phyloP scores from a whole-genome alignment of 2,797 vertebrate genomes.

The Valencia hispanica region DNA sequence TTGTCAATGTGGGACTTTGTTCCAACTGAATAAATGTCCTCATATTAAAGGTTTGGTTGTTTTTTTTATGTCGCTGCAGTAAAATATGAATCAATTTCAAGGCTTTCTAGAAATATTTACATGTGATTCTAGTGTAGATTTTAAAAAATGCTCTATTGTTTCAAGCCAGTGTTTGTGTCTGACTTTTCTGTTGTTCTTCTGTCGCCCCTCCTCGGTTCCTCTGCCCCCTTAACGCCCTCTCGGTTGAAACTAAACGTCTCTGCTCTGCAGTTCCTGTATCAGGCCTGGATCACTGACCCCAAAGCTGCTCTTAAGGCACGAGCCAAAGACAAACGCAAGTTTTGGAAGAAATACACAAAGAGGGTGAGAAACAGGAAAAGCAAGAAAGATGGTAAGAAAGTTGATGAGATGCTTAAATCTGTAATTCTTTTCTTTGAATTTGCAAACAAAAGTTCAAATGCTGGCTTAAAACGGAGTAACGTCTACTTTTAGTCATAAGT shows the following conservation, averaged over 20 bases:
- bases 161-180: neutral
- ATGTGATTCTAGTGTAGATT: neutral
- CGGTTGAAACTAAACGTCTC: neutral
- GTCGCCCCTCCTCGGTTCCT: neutral
- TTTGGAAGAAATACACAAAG: conserved; percentile 85
- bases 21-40: neutral
- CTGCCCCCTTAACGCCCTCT: neutral
- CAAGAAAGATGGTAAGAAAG: conserved; percentile 76
- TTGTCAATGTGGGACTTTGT: no score
- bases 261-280: conserved; percentile 91
- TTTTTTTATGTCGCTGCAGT: neutral
- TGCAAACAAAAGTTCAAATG: no score
- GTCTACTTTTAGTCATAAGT: no score
- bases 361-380: conserved; percentile 76
- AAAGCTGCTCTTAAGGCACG: conserved; percentile 92
- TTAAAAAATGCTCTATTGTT: neutral
- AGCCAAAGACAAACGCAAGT: conserved; percentile 88
- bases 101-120: neutral
- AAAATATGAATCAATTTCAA: neutral
- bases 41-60: no score
- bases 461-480: no score
- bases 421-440: neutral
- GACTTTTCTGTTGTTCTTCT: neutral
- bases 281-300: conserved; percentile 96
- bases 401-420: neutral